Base-by-base conservation (phyloP, 2,797 vertebrate genomes). In the Gephyroberyx darwinii region DNA sequence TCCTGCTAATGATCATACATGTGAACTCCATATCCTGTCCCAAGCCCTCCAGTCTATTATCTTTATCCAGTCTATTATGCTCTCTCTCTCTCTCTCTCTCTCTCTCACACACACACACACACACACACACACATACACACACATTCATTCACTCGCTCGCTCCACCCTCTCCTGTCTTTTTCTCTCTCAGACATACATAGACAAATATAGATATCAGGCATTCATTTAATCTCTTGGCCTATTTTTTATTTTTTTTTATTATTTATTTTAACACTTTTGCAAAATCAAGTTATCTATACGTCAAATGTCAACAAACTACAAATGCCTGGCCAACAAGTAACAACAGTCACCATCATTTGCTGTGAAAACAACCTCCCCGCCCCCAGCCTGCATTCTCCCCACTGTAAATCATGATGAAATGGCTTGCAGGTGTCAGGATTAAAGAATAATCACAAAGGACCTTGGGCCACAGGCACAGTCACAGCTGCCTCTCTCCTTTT, bases 371-470 rank as follows among this genome's bases (percentile, higher is more conserved):
- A 84, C 86, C 83, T 85, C 89, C 80, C 76, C 71, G 73, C 82
- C 94, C 94, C 95, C 94, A 87, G 92, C 93, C 94, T 93, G 91
- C 92, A 94, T 94, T 94, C 86, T 78, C 94, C 94, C 95, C 93
- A 95, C 95, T 97, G 95, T 96, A 96, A 97, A 97, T 96, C 95
- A 95, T 95, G 95, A 96, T 95, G 93, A 96, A 97, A 98, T 98
- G 95, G 95, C 94, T 97, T 97, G 95, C 96, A 99, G 96, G 97
- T 98, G 96, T 96, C 96, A 94, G 95, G 94, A 96, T 96, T 96
- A 96, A 96, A 96, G 95, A 95, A 93, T 95, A 93, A 93, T 94
- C 94, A 93, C 93, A 92, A 91, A 93, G 92, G 95, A 95, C 91
- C 92, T 93, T 91, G 70, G 81, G 85, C 87, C 86, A 83, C 81